Evolutionary conservation across 2,888 invertebrate genomes (phyloP).

Genomic region (Oxycera nigricornis): DNA sequence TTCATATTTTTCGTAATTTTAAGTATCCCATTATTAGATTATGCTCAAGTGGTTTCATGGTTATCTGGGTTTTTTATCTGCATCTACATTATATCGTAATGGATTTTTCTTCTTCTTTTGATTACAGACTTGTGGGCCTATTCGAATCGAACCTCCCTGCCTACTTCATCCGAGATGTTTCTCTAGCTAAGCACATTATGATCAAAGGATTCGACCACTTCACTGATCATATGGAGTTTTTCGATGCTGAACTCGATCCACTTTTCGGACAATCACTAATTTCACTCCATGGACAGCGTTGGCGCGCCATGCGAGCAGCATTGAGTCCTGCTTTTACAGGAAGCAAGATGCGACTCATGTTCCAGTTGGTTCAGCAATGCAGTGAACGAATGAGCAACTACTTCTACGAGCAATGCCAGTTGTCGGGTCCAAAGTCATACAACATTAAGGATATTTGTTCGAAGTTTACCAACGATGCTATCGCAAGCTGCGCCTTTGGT

Average conservation of each 20-base stretch:
- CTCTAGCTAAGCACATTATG: neutral
- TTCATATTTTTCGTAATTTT: too few relatives aligned
- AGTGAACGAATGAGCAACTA: neutral
- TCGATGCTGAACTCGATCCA: neutral
- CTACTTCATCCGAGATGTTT: neutral
- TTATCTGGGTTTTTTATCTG: too few relatives aligned
- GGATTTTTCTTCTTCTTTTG: neutral
- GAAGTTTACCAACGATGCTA: slow-evolving; percentile 65
- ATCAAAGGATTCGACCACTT: slow-evolving; percentile 30
- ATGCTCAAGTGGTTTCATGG: too few relatives aligned
- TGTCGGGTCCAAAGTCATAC: neutral
- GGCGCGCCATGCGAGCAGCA: slow-evolving; percentile 62
- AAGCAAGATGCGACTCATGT: slow-evolving; percentile 63
- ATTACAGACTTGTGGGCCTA: slow-evolving; percentile 14
- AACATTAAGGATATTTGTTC: neutral
- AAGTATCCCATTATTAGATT: too few relatives aligned
- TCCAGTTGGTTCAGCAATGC: slow-evolving; percentile 46
- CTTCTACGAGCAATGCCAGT: neutral
- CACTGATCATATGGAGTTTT: neutral
- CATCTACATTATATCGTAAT: too few relatives aligned
- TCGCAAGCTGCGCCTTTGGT: slow-evolving; percentile 65
- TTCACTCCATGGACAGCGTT: slow-evolving; percentile 61
- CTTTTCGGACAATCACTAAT: neutral
- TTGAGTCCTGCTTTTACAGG: slow-evolving; percentile 63
- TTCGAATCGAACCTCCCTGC: slow-evolving; percentile 9